Evolutionary conservation across 2,797 vertebrate species (phyloP).

Genomic region (Macroramphosus scolopax): DNA sequence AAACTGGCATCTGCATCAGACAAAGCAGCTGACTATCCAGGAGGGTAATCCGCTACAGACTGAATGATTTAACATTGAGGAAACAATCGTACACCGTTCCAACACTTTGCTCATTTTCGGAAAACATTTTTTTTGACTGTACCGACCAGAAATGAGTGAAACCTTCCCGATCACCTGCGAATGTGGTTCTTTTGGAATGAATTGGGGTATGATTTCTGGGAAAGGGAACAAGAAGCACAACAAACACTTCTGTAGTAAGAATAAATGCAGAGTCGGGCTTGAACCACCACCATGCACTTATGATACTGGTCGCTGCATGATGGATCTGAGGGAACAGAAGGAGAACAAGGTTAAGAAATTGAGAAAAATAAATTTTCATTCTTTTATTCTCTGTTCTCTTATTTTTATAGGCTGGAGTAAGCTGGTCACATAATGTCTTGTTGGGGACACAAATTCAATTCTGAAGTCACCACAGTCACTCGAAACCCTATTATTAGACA

Average conservation of each 20-base stretch:
- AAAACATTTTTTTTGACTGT: too few species aligned
- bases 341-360: slow-evolving; percentile 7
- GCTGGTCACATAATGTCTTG: too few species aligned
- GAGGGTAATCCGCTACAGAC: slow-evolving; percentile 2
- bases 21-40: not conserved
- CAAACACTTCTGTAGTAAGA: slow-evolving; percentile 76
- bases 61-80: too few species aligned
- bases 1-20: too few species aligned
- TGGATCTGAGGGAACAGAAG: slow-evolving; percentile 52
- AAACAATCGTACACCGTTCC: too few species aligned
- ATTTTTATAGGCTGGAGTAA: too few species aligned
- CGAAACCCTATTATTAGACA: too few species aligned
- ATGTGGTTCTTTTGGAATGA: slow-evolving; percentile 43
- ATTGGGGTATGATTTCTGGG: slow-evolving; percentile 40
- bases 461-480: too few species aligned
- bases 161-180: slow-evolving; percentile 58
- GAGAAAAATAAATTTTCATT: not conserved
- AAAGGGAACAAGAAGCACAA: slow-evolving; percentile 69
- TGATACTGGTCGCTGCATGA: slow-evolving; percentile 75
- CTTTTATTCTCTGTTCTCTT: too few species aligned
- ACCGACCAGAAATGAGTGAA: too few species aligned
- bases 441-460: too few species aligned
- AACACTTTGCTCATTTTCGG: too few species aligned
- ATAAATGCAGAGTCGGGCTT: slow-evolving; percentile 77
- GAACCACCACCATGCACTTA: slow-evolving; percentile 78